phyloP scores from a whole-genome alignment of 2,797 vertebrate species.

The Oreortyx pictus region DNA sequence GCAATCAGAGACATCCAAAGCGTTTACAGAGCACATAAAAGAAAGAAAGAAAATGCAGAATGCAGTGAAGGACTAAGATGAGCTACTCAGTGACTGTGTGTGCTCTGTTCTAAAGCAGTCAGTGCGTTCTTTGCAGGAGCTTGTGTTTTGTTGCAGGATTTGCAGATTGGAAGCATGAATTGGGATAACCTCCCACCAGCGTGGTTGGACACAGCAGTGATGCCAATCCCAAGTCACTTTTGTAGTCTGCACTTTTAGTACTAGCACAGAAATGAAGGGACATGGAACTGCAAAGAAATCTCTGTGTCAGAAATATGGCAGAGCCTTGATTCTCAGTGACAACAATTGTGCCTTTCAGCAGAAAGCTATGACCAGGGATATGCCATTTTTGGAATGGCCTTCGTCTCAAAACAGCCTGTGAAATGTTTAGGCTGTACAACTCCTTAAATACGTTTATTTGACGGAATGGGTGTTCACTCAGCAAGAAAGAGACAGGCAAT shows the following conservation, averaged over 20 bases:
- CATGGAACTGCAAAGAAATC: background rate
- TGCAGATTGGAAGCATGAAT: background rate
- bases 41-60: background rate
- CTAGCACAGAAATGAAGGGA: background rate
- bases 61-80: background rate
- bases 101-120: background rate
- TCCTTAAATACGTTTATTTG: background rate
- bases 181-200: fast-evolving
- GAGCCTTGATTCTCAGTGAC: fast-evolving
- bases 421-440: background rate
- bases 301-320: background rate
- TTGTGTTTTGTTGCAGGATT: background rate
- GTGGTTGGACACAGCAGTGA: fast-evolving
- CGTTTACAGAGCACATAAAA: background rate
- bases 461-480: too few relatives aligned
- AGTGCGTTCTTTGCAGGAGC: background rate
- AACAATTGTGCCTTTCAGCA: background rate
- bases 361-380: background rate
- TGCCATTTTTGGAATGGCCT: background rate
- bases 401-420: background rate
- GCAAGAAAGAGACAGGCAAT: background rate
- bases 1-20: background rate
- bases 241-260: background rate
- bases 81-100: background rate
- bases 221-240: background rate